Conservation (phyloP, 2,888 invertebrate species). For the Tenthredo mesomela region DNA sequence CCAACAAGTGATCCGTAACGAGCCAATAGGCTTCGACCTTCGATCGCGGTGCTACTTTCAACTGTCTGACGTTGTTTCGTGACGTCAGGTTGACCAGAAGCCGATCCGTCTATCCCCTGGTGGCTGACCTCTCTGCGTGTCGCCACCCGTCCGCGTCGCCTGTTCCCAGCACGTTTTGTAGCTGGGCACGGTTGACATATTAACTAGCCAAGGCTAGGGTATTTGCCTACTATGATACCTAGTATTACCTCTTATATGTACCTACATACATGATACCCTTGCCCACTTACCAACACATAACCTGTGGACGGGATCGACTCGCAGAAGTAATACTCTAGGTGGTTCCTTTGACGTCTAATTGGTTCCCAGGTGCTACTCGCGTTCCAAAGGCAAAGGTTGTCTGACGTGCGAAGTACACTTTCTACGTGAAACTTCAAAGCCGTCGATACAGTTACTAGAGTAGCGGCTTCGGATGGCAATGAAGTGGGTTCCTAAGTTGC, state of each 20-base stretch:
- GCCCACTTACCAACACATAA: constrained; percentile 10
- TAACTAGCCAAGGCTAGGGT: constrained; percentile 31
- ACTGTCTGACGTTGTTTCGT: constrained; percentile 9
- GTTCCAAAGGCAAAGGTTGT: constrained; percentile 37
- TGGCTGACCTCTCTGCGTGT: constrained; percentile 43
- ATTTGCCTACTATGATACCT: constrained; percentile 29
- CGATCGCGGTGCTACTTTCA: constrained; percentile 14
- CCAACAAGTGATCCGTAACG: constrained; percentile 38
- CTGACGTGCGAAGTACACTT: constrained; percentile 28
- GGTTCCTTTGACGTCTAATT: constrained; percentile 47
- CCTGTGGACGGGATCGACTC: constrained; percentile 1
- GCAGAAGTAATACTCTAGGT: constrained; percentile 25
- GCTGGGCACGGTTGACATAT: constrained; percentile 38
- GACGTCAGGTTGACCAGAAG: constrained; percentile 28
- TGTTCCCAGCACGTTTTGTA: constrained; percentile 51
- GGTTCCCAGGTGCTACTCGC: constrained; percentile 37
- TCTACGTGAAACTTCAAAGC: constrained; percentile 30
- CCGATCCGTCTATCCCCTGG: constrained; percentile 38
- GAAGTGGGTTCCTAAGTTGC: not conserved
- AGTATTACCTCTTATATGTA: not conserved
- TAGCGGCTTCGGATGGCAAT: constrained; percentile 20
- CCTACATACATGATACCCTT: constrained; percentile 9
- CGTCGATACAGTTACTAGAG: constrained; percentile 26
- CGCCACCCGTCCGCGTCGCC: constrained; percentile 19
- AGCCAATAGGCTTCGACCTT: constrained; percentile 33